phyloP scores from a whole-genome alignment of 2,888 invertebrate species.

The Diloba caeruleocephala region DNA sequence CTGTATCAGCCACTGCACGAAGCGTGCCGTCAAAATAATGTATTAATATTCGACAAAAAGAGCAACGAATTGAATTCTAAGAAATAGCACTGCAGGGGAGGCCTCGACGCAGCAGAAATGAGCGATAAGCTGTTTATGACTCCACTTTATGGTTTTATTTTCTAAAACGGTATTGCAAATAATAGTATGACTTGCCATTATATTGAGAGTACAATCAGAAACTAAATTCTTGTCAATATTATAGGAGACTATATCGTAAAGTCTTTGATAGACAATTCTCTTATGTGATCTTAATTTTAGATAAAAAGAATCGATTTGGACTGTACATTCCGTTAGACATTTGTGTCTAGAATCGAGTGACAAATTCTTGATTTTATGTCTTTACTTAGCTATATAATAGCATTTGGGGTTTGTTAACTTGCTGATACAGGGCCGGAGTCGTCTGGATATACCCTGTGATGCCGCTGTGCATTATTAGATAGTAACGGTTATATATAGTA shows the following conservation, averaged over 20 bases:
- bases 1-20: no score
- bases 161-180: not conserved
- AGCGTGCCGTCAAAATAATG: no score
- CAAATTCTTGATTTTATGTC: slow-evolving; percentile 20
- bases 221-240: slow-evolving; percentile 22
- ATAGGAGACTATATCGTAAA: slow-evolving; percentile 30
- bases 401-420: not conserved
- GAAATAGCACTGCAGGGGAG: no score
- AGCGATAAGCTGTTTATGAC: no score
- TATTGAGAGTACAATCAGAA: not conserved
- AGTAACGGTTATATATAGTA: no score
- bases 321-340: slow-evolving; percentile 17
- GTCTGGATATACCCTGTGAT: no score
- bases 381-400: slow-evolving; percentile 8
- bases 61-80: no score
- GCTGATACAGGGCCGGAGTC: no score
- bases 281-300: slow-evolving; percentile 31
- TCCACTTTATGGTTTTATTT: no score
- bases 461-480: no score
- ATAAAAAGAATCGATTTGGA: slow-evolving; percentile 21
- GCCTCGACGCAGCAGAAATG: no score
- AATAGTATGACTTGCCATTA: not conserved
- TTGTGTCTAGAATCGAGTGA: slow-evolving; percentile 6
- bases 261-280: slow-evolving; percentile 29
- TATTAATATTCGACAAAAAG: no score